These are phyloP conservation scores for Aproaerema taeniolella DNA, from an alignment of 2,888 invertebrate species.

Conservation along the genomic window DNA sequence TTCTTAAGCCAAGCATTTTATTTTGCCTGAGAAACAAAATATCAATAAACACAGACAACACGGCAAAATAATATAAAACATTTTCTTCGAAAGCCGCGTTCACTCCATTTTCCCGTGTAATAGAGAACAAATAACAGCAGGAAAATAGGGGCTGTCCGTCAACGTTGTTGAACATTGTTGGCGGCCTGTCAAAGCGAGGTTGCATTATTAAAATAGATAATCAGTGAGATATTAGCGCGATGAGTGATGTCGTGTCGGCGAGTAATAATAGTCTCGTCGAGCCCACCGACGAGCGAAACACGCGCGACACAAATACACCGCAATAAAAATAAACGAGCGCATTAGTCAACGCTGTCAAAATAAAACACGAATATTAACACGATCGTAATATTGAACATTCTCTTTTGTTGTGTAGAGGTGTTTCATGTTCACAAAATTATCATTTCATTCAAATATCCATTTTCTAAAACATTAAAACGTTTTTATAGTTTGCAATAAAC, in stretches of 20 bases:
- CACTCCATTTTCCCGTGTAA: constrained; percentile 5
- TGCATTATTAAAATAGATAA: constrained; percentile 57
- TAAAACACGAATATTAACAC: constrained; percentile 61
- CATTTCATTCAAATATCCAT: constrained; percentile 26
- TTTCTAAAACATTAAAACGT: constrained; percentile 29
- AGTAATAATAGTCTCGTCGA: constrained; percentile 62
- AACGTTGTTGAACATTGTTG: constrained; percentile 36
- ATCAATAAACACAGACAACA: too few relatives aligned
- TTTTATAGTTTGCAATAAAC: constrained; percentile 30
- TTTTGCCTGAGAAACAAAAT: too few relatives aligned
- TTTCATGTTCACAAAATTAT: constrained; percentile 24
- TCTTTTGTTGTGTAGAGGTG: constrained; percentile 26
- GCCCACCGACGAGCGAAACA: constrained; percentile 50
- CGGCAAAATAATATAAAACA: too few relatives aligned
- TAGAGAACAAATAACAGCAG: constrained; percentile 7
- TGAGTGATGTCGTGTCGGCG: constrained; percentile 69
- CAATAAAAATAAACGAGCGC: constrained; percentile 72
- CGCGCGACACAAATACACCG: constrained; percentile 64
- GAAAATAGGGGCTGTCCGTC: constrained; percentile 26
- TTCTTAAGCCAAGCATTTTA: too few relatives aligned
- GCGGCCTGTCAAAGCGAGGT: constrained; percentile 55
- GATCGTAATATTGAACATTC: constrained; percentile 32
- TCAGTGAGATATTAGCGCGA: constrained; percentile 62
- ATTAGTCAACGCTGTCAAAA: constrained; percentile 75
- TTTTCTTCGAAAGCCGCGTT: too few relatives aligned